phyloP scores from a whole-genome alignment of 2,113 vertebrate genomes.

The Pterocles burchelli region DNA sequence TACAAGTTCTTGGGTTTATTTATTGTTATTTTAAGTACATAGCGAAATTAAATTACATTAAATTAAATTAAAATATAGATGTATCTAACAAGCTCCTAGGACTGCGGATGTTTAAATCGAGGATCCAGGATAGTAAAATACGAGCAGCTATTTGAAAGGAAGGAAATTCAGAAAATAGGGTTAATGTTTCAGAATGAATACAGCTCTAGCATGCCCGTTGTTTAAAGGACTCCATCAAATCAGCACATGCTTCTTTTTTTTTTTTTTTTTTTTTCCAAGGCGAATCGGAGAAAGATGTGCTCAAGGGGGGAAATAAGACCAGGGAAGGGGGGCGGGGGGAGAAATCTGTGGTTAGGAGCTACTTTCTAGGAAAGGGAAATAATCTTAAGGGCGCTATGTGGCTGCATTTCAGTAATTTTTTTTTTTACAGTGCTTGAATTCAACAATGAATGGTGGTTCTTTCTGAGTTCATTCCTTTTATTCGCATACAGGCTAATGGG shows the following conservation, averaged over 20 bases:
- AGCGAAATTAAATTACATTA: constrained; percentile 57
- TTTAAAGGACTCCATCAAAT: constrained; percentile 62
- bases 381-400: constrained; percentile 1
- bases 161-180: constrained; percentile 59
- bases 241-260: constrained; percentile 21
- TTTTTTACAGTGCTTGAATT: constrained; percentile 11
- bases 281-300: constrained; percentile 29
- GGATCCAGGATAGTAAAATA: constrained; percentile 23
- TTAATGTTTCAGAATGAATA: constrained; percentile 48
- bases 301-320: neutral
- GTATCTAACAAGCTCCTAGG: neutral
- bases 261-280: neutral
- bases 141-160: constrained; percentile 20
- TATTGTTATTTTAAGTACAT: constrained; percentile 50
- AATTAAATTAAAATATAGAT: constrained; percentile 42
- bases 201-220: constrained; percentile 28
- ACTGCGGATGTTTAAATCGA: neutral
- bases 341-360: constrained; percentile 28
- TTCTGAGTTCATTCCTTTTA: constrained; percentile 24
- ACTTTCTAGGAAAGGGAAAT: constrained; percentile 61
- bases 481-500: constrained; percentile 1
- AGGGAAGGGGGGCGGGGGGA: neutral
- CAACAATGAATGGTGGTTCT: constrained; percentile 35
- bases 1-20: constrained; percentile 59
- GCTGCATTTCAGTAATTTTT: constrained; percentile 20